Evolutionary conservation across 2,797 vertebrate species (phyloP), one percentile per base, ranked within the genome.

Genomic region (Eutrigla gurnardus): DNA sequence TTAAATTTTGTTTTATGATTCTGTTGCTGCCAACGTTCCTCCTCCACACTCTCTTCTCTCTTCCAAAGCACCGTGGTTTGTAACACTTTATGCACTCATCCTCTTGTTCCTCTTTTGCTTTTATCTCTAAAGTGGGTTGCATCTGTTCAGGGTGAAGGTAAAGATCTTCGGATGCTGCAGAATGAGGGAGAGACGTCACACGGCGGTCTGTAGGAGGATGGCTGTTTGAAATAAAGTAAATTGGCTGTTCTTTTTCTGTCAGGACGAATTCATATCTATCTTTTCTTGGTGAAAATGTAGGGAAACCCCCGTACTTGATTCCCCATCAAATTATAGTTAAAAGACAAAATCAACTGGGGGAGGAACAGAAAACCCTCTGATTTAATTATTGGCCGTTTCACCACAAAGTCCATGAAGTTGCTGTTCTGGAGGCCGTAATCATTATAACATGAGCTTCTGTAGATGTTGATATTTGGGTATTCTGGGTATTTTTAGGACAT

Each of bases 21-120:
- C 25, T 49, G 37, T 45, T 11, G 64, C 72, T 80, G 85, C 82
- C 84, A 81, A 46, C 35, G 1, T 62, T 79, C 78, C 81, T 86
- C 86, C 87, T 86, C 82, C 82, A 60, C 79, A 60, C 77, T 83
- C 50, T 25, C 25, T 25, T 25, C 47, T 80, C 68, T 79, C 43
- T 46, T 77, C 65, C 67, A 77, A 81, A 84, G 80, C 61, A 18
- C 60, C 42, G 73, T 33, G 66, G 73, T 84, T 86, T 84, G 72
- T 73, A 71, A 73, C 69, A 80, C 59, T 78, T 80, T 75, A 61
- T 62, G 42, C 18, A 18, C 54, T 78, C 58, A 68, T 63, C 49
- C 9, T 60, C 36, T 42, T 12, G 2, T 70, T 40, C 17, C 37
- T 32, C 14, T 66, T 78, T 78, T 2, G 7, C 10, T 45, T 76